Base-by-base conservation (phyloP, 2,797 vertebrate species). In the Acropternis orthonyx region DNA sequence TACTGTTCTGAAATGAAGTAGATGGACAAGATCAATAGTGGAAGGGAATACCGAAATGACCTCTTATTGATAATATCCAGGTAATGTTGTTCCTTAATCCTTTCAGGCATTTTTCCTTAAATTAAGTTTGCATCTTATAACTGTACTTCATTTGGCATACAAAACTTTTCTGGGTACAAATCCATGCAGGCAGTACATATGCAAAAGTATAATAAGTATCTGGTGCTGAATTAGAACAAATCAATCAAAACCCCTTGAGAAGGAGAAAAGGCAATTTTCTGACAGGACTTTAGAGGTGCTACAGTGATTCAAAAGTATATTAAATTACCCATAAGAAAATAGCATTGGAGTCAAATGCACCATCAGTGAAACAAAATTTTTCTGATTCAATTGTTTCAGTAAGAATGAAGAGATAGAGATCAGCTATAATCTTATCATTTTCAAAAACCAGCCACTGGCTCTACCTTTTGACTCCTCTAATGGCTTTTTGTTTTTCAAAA, bases 41-140 rank as follows among this genome's bases (percentile, higher is more conserved):
- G 14, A 54, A 76, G 16, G 86, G 14, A 89, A 72, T 68, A 61
- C 34, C 92, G 61, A 86, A 91, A 76, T 49, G 92, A 71, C 34
- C 61, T 72, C 88, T 95, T 66, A 63, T 88, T 81, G 86, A 81
- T 72, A 58, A 52, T 58, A 93, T 69, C 24, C 56, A 95, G 66
- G 65, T 94, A 89, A 96, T 76, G 23, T 81, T 83, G 44, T 71
- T 66, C 61, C 11, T 92, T 96, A 94, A 95, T 95, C 76, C 77
- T 94, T 87, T 84, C 55, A 84, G 88, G 56, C 46, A 73, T 86
- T 87, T 92, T 91, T 91, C 83, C 82, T 32, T 94, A 85, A 91
- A 75, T 86, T 92, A 88, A 43, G 7, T 86, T 65, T 72, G 3
- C 37, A 71, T 93, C 24, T 84, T 81, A 86, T 81, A 88, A 76